Base-by-base conservation (phyloP, 2,113 vertebrate species). In the Halcyon senegalensis region DNA sequence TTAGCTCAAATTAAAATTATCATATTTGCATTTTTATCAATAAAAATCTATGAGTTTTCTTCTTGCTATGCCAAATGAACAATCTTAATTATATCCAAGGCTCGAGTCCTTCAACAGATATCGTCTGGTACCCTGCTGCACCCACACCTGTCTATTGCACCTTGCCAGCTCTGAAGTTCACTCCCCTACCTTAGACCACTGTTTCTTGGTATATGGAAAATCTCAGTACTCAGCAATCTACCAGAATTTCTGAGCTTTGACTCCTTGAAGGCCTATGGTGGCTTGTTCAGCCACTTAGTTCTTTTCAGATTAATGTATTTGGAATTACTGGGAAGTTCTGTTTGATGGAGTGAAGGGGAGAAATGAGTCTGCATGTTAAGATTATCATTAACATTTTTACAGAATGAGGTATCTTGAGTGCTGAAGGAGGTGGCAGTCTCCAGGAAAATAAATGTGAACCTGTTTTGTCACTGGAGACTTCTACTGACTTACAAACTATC, bases 371-470 rank as follows among this genome's bases (percentile, higher is more conserved):
- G 95, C 69, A 72, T 91, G 94, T 64, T 94, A 83, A 92, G 76
- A 84, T 80, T 85, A 87, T 58, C 55, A 68, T 94, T 92, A 96
- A 95, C 35, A 87, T 88, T 95, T 97, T 97, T 97, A 97, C 92
- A 93, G 87, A 96, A 90, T 6, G 24, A 96, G 68, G 87, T 90
- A 79, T 46, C 77, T 84, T 79, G 62, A 89, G 95, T 97, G 62
- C 72, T 90, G 89, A 92, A 97, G 69, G 91, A 97, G 77, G 16
- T 67, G 56, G 50, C 73, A 94, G 31, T 78, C 83, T 84, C 24
- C 77, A 91, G 58, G 79, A 95, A 97, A 96, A 97, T 87, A 97
- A 97, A 94, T 90, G 96, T 27, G 37, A 97, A 95, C 79, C 84
- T 95, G 8, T 86, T 95, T 93, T 69, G 92, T 95, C 77, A 94